Conservation (phyloP, 2,888 invertebrate genomes). For the Drosophila ustulata region DNA sequence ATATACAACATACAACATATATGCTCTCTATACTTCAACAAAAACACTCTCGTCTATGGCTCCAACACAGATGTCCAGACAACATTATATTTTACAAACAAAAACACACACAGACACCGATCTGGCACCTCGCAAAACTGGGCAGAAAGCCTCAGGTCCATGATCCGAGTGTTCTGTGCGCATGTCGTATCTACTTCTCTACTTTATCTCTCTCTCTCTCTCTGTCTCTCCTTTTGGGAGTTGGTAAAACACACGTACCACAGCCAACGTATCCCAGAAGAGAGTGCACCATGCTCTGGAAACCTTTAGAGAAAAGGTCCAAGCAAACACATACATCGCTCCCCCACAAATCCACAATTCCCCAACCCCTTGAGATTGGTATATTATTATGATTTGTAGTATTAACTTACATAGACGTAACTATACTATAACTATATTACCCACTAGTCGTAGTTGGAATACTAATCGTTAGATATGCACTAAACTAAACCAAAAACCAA, state of each 20-base stretch:
- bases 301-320: slow-evolving; percentile 59
- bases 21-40: slow-evolving; percentile 36
- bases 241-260: slow-evolving; percentile 41
- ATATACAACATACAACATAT: slow-evolving; percentile 20
- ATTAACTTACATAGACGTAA: slow-evolving; percentile 62
- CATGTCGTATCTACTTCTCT: slow-evolving; percentile 46
- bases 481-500: slow-evolving; percentile 32
- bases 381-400: slow-evolving; percentile 50
- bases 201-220: slow-evolving; percentile 32
- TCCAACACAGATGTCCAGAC: slow-evolving; percentile 69
- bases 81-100: slow-evolving; percentile 11
- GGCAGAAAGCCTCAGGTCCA: slow-evolving; percentile 53
- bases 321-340: background rate
- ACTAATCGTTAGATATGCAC: slow-evolving; percentile 44
- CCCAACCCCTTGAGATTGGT: slow-evolving; percentile 42
- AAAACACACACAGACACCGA: slow-evolving; percentile 34
- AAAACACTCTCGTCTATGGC: slow-evolving; percentile 70
- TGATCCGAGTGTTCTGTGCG: slow-evolving; percentile 49
- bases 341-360: slow-evolving; percentile 1
- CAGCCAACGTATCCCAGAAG: slow-evolving; percentile 16
- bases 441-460: slow-evolving; percentile 25
- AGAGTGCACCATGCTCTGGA: slow-evolving; percentile 10
- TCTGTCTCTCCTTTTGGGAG: slow-evolving; percentile 20
- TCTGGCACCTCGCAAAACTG: slow-evolving; percentile 37
- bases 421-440: slow-evolving; percentile 28